Evolutionary conservation across 1,140 invertebrate genomes (phyloP), one percentile per base, ranked within the genome.

Genomic region (Caenorhabditis latens): DNA sequence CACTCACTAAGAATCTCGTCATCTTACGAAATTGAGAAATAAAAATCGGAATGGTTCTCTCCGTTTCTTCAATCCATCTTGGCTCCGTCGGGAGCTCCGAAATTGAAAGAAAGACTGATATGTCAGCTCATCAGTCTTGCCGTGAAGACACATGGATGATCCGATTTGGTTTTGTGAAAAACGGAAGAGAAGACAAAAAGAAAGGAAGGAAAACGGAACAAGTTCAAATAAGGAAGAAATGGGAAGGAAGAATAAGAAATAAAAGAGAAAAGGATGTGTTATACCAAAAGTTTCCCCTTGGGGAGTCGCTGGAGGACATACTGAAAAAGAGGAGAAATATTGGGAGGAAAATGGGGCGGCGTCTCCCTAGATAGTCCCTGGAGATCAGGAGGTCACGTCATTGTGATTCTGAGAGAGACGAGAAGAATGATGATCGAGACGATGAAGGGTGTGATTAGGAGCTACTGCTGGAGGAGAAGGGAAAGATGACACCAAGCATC

Each of bases 401-500:
- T 79, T 13, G 43, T 50, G 71, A 63, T 40, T 58, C 55, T 58
- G 55, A n/a, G n/a, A 7, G 13, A 14, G 61, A 14, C 46, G 24
- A 24, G 71, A 79, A 79, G 71, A 79, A 79, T 79, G 71, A 79
- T 79, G 71, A 79, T 79, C 46, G 71, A 79, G 43, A 79, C 71
- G 71, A 50, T 79, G 71, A 79, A 43, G 71, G 71, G 71, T 79
- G 71, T 79, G 71, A 79, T 79, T 79, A 79, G 46, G 24, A 50
- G 71, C 9, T n/a, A 32, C 6, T 67, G n/a, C 40, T 67, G 63
- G 4, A 16, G 9, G 32, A 16, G n/a, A 42, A 75, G 16, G 7
- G 71, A 50, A 79, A 79, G 46, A 50, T 16, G 71, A 50, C 71
- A 79, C 71, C 71, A 79, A 79, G 46, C 6, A 50, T 48, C 71